Evolutionary conservation across 2,797 vertebrate genomes (phyloP), one percentile per base, ranked within the genome.

Genomic region (Sphenopsis melanotis): DNA sequence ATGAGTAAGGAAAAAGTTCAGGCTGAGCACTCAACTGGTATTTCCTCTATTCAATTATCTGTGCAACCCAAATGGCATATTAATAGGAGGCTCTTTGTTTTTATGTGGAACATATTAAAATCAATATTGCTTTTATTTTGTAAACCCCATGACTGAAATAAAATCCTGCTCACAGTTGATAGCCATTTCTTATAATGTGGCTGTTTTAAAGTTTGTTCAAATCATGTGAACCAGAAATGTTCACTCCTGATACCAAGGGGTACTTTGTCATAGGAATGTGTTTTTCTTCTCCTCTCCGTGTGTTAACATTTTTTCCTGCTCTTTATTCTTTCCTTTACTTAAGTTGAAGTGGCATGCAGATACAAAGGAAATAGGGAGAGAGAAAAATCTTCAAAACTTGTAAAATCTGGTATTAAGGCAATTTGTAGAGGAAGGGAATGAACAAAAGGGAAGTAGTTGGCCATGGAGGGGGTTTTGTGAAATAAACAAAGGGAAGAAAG

Each of bases 61-160:
- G 89, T 95, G 95, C 78, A 87, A 65, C 75, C 69, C 21, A 47
- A 90, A 77, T 42, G 56, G 63, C 84, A 60, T 89, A 87, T 87
- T 83, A 85, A 89, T 69, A 36, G 9, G 34, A 89, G 52, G 61
- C 37, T 87, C 60, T 88, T 83, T 85, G 70, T 6, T 94, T 95
- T 86, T 82, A 77, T 41, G 27, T 90, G 83, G 74, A 91, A 56
- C 71, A 81, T 60, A 49, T 32, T 46, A 74, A 82, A 86, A 77
- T 50, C 32, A 82, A 6, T 70, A 55, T 41, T 63, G 83, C 78
- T 93, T 93, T 5, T 66, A 65, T 87, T 95, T 94, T 93, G 88
- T 95, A 91, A 95, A 87, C n/a, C 50, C 72, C 41, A 7, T 66
- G 72, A 86, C 83, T 78, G 84, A 94, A 94, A 90, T 95, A 86